These are phyloP conservation scores for Heterodera filipjevi DNA, from an alignment of 2,888 invertebrate genomes.

Conservation along the genomic window DNA sequence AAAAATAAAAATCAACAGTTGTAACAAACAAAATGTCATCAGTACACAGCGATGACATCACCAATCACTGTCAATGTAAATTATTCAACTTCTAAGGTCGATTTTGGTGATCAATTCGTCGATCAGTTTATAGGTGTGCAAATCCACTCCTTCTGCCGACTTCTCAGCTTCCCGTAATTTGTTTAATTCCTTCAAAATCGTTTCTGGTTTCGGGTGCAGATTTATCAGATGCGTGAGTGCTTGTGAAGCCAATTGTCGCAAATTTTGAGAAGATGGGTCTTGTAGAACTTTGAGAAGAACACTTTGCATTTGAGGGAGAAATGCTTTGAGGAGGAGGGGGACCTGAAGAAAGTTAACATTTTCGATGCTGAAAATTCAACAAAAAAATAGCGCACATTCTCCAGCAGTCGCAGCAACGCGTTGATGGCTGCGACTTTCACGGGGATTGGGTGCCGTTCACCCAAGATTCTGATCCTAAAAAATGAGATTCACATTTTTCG, in stretches of 20 bases:
- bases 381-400: slow-evolving; percentile 73
- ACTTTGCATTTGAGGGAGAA: slow-evolving; percentile 95
- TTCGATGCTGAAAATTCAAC: too few species aligned
- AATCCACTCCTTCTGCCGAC: not conserved
- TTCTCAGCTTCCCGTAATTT: slow-evolving; percentile 23
- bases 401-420: slow-evolving; percentile 85
- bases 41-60: not conserved
- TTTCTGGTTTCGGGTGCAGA: slow-evolving; percentile 86
- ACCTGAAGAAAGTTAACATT: slow-evolving; percentile 75
- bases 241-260: slow-evolving; percentile 55
- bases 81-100: not conserved
- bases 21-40: not conserved
- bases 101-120: slow-evolving; percentile 21
- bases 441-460: slow-evolving; percentile 83
- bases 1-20: slow-evolving; percentile 7
- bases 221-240: slow-evolving; percentile 79
- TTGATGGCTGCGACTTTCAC: slow-evolving; percentile 95
- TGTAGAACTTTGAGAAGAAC: slow-evolving; percentile 93
- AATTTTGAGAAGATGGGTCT: slow-evolving; percentile 72
- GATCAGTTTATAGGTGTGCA: slow-evolving; percentile 20
- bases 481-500: too few species aligned
- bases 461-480: slow-evolving; percentile 82
- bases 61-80: not conserved
- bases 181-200: slow-evolving; percentile 80
- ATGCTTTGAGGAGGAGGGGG: slow-evolving; percentile 91